Evolutionary conservation across 2,888 invertebrate species (phyloP), one percentile per base, ranked within the genome.

Genomic region (Lissonota sp.): DNA sequence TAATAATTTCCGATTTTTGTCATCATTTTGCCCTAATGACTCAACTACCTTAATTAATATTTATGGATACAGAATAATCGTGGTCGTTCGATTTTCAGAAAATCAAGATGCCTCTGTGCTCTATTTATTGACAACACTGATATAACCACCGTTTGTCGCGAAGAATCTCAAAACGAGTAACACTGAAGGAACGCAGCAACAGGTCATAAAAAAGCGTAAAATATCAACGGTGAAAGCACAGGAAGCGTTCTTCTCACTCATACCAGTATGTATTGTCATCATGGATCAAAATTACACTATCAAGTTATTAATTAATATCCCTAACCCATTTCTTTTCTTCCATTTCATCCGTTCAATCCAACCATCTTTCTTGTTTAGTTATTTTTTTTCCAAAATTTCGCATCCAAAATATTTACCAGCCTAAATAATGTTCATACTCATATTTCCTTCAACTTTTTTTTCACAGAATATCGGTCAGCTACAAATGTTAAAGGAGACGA

Each of bases 51-150:
- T n/a, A n/a, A n/a, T n/a, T n/a, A n/a, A n/a, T n/a, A n/a, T n/a
- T n/a, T n/a, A n/a, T n/a, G n/a, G n/a, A 12, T 42, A 49, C 3
- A 42, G n/a, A 46, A 64, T 64, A 26, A 64, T 26, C 1, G 26
- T 12, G 4, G 46, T 49, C 10, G 16, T 64, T 5, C 12, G 10
- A 6, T 49, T 64, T 64, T 64, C 64, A 64, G 46, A 64, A 16
- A 3, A 44, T 64, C 44, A 64, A 14, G 64, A 64, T 64, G 49
- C 64, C 37, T 37, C 64, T 1, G 51, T 64, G n/a, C 46, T 64
- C 6, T 26, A 49, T 44, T 44, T 64, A 8, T 5, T 64, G 64
- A 8, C 64, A 10, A 37, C 46, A 12, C 51, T 64, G 46, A 51
- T 51, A 51, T 1, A 64, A 10, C 16, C 64, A 8, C 26, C 64